Conservation (phyloP, 2,797 vertebrate species). For the Aselliscus stoliczkanus region DNA sequence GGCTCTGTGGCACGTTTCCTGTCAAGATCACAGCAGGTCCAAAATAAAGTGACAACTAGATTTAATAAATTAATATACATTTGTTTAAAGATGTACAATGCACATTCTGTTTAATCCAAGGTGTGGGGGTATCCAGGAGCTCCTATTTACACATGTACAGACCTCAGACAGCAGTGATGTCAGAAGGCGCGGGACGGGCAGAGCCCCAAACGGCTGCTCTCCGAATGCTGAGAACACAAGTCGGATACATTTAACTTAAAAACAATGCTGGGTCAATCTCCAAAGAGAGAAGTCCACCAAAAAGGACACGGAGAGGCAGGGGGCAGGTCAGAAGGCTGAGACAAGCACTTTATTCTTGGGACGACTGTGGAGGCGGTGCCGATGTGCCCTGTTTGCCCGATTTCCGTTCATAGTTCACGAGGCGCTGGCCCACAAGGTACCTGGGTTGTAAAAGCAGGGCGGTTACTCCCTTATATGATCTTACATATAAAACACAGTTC, state of each 20-base stretch:
- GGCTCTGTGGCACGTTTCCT: constrained; percentile 82
- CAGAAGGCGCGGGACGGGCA: constrained; percentile 76
- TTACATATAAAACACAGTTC: neutral
- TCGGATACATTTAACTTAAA: constrained; percentile 77
- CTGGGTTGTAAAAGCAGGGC: constrained; percentile 79
- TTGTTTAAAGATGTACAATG: constrained; percentile 96
- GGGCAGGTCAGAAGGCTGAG: constrained; percentile 76
- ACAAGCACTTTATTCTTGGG: constrained; percentile 87
- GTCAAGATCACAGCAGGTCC: constrained; percentile 86
- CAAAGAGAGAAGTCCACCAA: constrained; percentile 78
- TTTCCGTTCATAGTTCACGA: constrained; percentile 98
- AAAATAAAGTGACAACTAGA: constrained; percentile 95
- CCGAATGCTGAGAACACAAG: constrained; percentile 79
- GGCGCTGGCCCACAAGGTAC: constrained; percentile 97
- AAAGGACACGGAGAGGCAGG: constrained; percentile 81
- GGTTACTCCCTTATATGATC: neutral
- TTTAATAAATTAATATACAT: constrained; percentile 99
- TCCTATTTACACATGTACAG: constrained; percentile 97
- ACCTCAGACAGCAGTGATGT: constrained; percentile 87
- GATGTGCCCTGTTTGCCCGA: constrained; percentile 88
- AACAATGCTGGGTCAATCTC: constrained; percentile 80
- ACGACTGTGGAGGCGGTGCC: constrained; percentile 86
- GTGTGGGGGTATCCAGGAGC: constrained; percentile 82
- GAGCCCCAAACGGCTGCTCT: constrained; percentile 68
- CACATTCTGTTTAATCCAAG: constrained; percentile 92